Percentiles rank a stretch among this genome's conserved stretches.
These are phyloP conservation scores for Petrolisthes cinctipes DNA, from an alignment of 2,888 invertebrate genomes.

Conservation along the genomic window DNA sequence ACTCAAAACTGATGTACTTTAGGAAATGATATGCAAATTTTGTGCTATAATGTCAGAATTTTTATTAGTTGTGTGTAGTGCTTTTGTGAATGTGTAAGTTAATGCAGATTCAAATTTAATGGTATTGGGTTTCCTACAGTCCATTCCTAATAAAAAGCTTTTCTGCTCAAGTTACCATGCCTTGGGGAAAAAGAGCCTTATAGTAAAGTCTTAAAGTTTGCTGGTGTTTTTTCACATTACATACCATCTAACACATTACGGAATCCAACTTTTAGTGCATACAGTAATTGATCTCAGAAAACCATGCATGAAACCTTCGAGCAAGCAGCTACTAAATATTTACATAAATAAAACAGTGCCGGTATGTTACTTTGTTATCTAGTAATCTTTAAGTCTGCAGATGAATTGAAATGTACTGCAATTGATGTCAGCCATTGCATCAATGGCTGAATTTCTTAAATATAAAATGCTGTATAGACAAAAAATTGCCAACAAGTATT, in stretches of 20 bases:
- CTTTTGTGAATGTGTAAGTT: too few species aligned
- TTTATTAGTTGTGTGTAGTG: too few species aligned
- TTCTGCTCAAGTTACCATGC: neutral
- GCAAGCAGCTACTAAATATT: neutral
- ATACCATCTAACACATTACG: neutral
- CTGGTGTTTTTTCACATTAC: neutral
- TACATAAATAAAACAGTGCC: neutral
- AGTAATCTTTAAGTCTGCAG: neutral
- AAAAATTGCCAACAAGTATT: neutral
- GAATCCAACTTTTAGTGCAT: neutral
- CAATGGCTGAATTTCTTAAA: slow-evolving; percentile 39
- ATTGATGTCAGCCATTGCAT: slow-evolving; percentile 42
- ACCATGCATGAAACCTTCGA: slow-evolving; percentile 12
- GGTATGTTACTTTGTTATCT: neutral
- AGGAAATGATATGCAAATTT: neutral
- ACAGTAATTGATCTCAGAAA: neutral
- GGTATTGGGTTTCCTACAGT: neutral
- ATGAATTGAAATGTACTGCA: slow-evolving; percentile 15
- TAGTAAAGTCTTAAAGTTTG: neutral
- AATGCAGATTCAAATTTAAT: neutral
- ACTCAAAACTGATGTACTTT: neutral
- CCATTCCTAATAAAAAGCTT: neutral
- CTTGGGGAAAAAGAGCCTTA: neutral
- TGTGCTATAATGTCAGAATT: too few species aligned
- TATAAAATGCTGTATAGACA: neutral